A percentile compares a stretch with the other conserved stretches of the same genome.
Conservation (phyloP, 2,888 invertebrate genomes). For the Cheilosia variabilis region DNA sequence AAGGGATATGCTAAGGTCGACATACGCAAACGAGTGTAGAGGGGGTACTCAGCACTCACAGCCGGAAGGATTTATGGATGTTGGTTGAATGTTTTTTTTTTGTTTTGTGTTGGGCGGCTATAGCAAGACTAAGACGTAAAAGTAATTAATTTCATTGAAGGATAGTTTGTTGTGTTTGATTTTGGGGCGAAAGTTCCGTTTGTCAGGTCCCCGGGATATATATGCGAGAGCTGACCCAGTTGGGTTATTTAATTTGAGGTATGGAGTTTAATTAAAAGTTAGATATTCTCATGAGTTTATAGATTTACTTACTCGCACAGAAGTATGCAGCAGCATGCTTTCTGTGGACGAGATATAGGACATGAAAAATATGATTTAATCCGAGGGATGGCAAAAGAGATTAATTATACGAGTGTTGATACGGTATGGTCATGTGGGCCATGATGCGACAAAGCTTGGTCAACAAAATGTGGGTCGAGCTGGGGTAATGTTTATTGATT, state of each 20-base stretch:
- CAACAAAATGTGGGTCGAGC: slow-evolving; percentile 17
- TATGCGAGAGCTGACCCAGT: slow-evolving; percentile 39
- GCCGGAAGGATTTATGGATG: slow-evolving; percentile 47
- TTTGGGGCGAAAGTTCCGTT: slow-evolving; percentile 36
- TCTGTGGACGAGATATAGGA: slow-evolving; percentile 6
- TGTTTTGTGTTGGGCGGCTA: background rate
- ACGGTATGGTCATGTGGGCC: background rate
- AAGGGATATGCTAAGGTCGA: slow-evolving; percentile 29
- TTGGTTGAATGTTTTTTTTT: slow-evolving; percentile 4
- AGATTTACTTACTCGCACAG: slow-evolving; percentile 33
- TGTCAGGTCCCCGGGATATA: background rate
- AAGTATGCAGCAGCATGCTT: slow-evolving; percentile 1
- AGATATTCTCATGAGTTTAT: slow-evolving; percentile 52
- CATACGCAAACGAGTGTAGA: background rate
- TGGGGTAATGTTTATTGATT: slow-evolving; percentile 35
- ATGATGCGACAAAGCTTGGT: slow-evolving; percentile 8
- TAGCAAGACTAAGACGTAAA: slow-evolving; percentile 50
- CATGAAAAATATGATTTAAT: slow-evolving; percentile 58
- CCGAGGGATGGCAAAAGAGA: slow-evolving; percentile 19
- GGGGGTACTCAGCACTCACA: background rate
- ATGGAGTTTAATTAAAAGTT: slow-evolving; percentile 63
- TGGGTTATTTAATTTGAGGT: slow-evolving; percentile 62
- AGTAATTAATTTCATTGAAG: slow-evolving; percentile 59
- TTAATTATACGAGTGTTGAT: slow-evolving; percentile 46
- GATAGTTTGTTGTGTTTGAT: slow-evolving; percentile 56